Percentiles rank a stretch among this genome's conserved stretches.
phyloP scores from a whole-genome alignment of 2,113 vertebrate species.

The Ascaphus truei region DNA sequence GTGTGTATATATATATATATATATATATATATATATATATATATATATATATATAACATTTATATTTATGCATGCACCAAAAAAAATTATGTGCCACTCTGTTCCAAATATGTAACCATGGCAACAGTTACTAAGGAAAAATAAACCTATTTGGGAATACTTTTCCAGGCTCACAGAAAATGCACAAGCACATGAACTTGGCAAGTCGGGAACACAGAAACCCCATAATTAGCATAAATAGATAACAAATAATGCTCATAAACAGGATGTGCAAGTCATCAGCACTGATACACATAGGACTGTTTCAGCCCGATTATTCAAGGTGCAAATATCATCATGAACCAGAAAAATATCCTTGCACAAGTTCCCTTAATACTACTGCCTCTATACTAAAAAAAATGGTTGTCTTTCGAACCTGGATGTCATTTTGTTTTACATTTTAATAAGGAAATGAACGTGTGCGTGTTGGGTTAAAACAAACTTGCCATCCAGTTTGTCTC shows the following conservation, averaged over 20 bases:
- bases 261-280: too few species aligned
- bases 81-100: conserved; percentile 8
- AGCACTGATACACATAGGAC: too few species aligned
- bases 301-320: too few species aligned
- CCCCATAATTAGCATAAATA: neutral
- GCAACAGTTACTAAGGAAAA: conserved; percentile 30
- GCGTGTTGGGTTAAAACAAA: too few species aligned
- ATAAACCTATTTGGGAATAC: conserved; percentile 21
- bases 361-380: neutral
- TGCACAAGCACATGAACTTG: neutral
- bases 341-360: neutral
- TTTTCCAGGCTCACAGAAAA: neutral
- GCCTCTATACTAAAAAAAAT: neutral
- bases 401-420: neutral
- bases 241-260: neutral
- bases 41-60: too few species aligned
- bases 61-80: conserved; percentile 6
- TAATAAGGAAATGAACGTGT: neutral
- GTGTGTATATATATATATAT: too few species aligned
- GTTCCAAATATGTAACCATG: conserved; percentile 17
- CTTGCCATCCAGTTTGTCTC: too few species aligned
- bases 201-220: neutral
- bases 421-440: neutral
- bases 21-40: too few species aligned
- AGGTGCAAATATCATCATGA: too few species aligned